Evolutionary conservation across 1,140 invertebrate genomes (phyloP).

Genomic region (Propsilocerus akamusi): DNA sequence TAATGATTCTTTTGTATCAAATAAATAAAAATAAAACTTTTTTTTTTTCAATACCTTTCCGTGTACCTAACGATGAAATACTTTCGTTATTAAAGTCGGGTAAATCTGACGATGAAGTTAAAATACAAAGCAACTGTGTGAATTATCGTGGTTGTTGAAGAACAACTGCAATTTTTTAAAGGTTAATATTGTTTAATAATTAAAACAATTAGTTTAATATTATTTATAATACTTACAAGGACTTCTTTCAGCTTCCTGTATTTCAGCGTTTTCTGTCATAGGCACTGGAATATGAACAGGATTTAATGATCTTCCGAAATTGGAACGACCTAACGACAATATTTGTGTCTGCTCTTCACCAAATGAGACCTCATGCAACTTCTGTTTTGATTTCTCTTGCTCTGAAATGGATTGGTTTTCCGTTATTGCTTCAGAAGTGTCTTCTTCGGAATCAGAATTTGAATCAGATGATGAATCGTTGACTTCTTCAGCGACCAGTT

Average conservation of each 20-base stretch:
- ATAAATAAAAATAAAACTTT: too few species aligned
- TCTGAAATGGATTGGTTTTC: slow-evolving; percentile 12
- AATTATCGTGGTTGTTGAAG: too few species aligned
- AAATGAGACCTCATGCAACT: slow-evolving; percentile 7
- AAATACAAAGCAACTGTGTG: too few species aligned
- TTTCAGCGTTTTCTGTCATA: slow-evolving; percentile 28
- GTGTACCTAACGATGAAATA: too few species aligned
- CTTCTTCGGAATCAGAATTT: slow-evolving; percentile 13
- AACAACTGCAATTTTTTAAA: too few species aligned
- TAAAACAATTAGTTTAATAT: neutral
- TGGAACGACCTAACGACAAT: slow-evolving; percentile 26
- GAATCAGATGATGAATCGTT: slow-evolving; percentile 15
- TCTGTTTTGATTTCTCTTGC: slow-evolving; percentile 8
- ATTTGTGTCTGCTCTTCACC: slow-evolving; percentile 15
- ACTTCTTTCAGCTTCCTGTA: slow-evolving; percentile 14
- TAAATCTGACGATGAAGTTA: too few species aligned
- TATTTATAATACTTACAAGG: slow-evolving; percentile 2
- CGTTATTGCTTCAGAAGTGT: slow-evolving; percentile 10
- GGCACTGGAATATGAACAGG: slow-evolving; percentile 31
- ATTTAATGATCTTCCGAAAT: slow-evolving; percentile 26
- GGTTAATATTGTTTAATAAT: neutral
- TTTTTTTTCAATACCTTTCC: too few species aligned
- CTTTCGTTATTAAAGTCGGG: too few species aligned
- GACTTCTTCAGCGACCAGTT: slow-evolving; percentile 20
- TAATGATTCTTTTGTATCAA: too few species aligned